Evolutionary conservation across 2,888 invertebrate genomes (phyloP), one percentile per base, ranked within the genome.

Genomic region (Galeruca laticollis): DNA sequence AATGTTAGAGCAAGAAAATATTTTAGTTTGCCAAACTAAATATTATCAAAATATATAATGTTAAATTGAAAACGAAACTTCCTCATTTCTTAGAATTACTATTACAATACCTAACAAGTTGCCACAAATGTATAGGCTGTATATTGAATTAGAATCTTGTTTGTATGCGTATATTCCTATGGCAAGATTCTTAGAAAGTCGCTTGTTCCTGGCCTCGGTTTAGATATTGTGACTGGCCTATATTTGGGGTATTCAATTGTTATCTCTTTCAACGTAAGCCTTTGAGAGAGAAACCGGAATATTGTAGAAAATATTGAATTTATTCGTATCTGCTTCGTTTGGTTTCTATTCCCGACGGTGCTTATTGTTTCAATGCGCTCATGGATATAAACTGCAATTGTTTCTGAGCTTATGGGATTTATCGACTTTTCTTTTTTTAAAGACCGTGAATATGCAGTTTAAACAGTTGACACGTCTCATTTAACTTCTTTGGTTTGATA

Each of bases 221-320:
- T 11, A 37, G 9, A 37, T 37, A 37, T 37, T 37, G 15, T 47
- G 47, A 47, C 47, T 47, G 47, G 47, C 10, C 47, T 47, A 47
- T 47, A 15, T 15, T 26, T 47, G 47, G 2, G 47, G 47, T 47
- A 47, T 47, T 47, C 47, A 47, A 26, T 15, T 0, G 43, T 60
- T 43, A 60, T 60, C 60, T 60, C 21, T 13, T 15, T 40, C 40
- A 57, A 18, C 57, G 40, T 43, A 21, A 40, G 11, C 26, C 11
- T 60, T 43, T n/a, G 11, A 21, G 2, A 21, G 2, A 21, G 43
- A 60, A 60, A 60, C 60, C n/a, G 60, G 60, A 60, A 43, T 60
- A 60, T 60, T 15, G 43, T 20, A 43, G 20, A 60, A 60, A 43
- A 47, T 47, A 60, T 21, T 60, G 18, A 40, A 43, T 26, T 60